A percentile compares a stretch with the other conserved stretches of the same genome.
phyloP scores from a whole-genome alignment of 64 coral and sea anemone genomes.

The Dendrophyllia cribrosa region DNA sequence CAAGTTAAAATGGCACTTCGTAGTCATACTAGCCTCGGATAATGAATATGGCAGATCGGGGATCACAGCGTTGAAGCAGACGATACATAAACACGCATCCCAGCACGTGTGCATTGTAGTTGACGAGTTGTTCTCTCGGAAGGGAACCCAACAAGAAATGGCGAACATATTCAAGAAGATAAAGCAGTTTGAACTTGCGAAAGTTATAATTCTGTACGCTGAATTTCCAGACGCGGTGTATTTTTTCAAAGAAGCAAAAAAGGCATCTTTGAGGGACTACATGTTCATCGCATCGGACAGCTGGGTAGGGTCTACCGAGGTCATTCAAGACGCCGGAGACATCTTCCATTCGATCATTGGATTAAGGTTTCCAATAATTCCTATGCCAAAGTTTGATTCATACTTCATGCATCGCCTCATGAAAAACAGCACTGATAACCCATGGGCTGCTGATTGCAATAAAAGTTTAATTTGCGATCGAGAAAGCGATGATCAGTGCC shows the following conservation, averaged over 20 bases:
- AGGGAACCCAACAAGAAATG: slow-evolving; percentile 33
- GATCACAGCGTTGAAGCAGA: slow-evolving; percentile 59
- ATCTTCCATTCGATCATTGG: slow-evolving; percentile 65
- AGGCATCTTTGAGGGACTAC: slow-evolving; percentile 44
- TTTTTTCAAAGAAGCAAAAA: slow-evolving; percentile 77
- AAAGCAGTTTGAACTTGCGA: slow-evolving; percentile 23
- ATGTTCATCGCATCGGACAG: slow-evolving; percentile 77
- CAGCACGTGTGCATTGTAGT: slow-evolving; percentile 60
- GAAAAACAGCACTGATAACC: background rate
- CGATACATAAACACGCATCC: slow-evolving; percentile 36
- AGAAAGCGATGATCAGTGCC: background rate
- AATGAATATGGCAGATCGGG: slow-evolving; percentile 82
- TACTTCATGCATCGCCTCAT: background rate
- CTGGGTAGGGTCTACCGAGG: slow-evolving; percentile 70
- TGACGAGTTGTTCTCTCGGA: slow-evolving; percentile 74
- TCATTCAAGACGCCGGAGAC: slow-evolving; percentile 30
- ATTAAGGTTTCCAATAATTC: slow-evolving; percentile 29
- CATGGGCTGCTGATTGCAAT: slow-evolving; percentile 47
- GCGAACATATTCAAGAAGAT: slow-evolving; percentile 49
- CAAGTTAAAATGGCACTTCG: slow-evolving; percentile 42
- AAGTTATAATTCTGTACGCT: slow-evolving; percentile 66
- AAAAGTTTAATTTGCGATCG: slow-evolving; percentile 15
- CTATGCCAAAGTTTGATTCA: slow-evolving; percentile 35
- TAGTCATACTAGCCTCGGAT: slow-evolving; percentile 62
- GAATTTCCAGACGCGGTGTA: slow-evolving; percentile 71